Conservation (phyloP, 2,113 vertebrate species). For the Bos indicus region DNA sequence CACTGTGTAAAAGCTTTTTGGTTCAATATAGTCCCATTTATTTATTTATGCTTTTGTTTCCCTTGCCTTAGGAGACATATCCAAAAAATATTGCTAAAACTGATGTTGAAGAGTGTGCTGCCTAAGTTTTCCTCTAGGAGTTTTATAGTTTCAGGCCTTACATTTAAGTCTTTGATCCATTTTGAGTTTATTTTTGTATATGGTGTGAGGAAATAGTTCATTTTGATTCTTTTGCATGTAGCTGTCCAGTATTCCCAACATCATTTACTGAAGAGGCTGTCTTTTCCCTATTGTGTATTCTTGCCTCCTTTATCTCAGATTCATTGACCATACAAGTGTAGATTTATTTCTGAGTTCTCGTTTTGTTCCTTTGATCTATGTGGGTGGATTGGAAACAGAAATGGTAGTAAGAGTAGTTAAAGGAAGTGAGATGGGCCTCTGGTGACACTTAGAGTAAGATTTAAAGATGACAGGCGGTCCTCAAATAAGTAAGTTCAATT, state of each 20-base stretch:
- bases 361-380: neutral
- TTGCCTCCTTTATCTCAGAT: neutral
- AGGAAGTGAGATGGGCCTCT: neutral
- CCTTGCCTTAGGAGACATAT: neutral
- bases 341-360: neutral
- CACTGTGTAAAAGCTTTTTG: neutral
- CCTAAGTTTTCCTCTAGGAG: neutral
- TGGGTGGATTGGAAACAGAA: neutral
- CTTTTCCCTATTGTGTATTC: neutral
- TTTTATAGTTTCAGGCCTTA: neutral
- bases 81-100: neutral
- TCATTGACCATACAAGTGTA: neutral
- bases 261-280: neutral
- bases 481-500: neutral
- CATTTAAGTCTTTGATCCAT: neutral
- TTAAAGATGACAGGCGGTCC: neutral
- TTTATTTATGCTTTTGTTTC: neutral
- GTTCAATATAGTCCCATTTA: neutral
- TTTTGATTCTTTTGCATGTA: neutral
- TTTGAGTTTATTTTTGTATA: neutral
- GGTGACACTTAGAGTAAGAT: neutral
- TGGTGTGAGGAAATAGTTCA: neutral
- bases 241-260: neutral
- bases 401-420: neutral
- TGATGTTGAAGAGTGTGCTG: neutral